These are phyloP conservation scores for Heteromyza rotundicornis DNA, from an alignment of 2,888 invertebrate genomes.

Conservation along the genomic window DNA sequence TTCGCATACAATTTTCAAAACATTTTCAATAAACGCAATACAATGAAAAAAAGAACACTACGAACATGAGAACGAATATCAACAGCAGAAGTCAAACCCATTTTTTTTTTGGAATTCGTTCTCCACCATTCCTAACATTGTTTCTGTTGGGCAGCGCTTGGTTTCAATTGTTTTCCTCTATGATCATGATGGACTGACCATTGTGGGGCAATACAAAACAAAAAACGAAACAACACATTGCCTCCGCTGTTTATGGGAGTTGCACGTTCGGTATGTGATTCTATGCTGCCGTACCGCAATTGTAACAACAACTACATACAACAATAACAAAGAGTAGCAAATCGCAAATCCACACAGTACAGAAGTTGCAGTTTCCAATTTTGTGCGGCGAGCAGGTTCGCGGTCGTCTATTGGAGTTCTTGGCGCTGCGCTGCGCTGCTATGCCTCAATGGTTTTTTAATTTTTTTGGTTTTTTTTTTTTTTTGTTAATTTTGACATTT, in stretches of 20 bases:
- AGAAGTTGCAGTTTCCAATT: conserved; percentile 2
- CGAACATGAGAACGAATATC: not conserved
- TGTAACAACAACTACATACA: not conserved
- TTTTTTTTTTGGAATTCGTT: no score
- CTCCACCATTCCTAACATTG: not conserved
- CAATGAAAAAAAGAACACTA: not conserved
- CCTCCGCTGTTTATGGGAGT: conserved; percentile 6
- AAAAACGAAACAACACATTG: no score
- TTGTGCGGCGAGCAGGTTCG: no score
- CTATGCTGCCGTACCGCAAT: not conserved
- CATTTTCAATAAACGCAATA: not conserved
- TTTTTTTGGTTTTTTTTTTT: no score
- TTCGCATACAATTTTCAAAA: no score
- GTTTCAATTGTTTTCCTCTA: not conserved
- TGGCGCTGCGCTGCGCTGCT: no score
- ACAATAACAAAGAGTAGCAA: not conserved
- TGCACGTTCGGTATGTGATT: conserved; percentile 3
- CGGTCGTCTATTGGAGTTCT: no score
- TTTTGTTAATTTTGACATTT: no score
- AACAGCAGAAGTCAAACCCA: no score
- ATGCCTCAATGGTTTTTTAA: conserved; percentile 2
- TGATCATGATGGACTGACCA: not conserved
- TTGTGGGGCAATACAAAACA: not conserved
- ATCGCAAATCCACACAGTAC: not conserved
- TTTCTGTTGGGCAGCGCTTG: not conserved